Conservation (phyloP, 2,113 vertebrate genomes). For the Thryonomys swinderianus region DNA sequence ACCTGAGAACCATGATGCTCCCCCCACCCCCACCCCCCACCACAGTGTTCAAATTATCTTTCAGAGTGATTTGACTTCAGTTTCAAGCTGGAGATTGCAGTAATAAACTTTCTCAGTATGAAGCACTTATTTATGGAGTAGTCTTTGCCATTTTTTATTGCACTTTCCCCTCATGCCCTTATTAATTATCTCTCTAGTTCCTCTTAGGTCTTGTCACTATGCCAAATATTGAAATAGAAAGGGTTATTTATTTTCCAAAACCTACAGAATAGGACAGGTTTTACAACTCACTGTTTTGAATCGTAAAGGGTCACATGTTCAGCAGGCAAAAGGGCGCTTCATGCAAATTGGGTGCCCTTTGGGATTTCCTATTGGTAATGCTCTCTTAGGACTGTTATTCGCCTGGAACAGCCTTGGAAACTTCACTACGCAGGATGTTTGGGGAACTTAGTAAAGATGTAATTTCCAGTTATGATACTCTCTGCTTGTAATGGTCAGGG, state of each 20-base stretch:
- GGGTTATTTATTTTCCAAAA: constrained; percentile 81
- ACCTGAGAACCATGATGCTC: constrained; percentile 32
- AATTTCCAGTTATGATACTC: background rate
- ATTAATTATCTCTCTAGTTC: constrained; percentile 82
- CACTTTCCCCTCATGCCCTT: constrained; percentile 77
- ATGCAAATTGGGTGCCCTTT: background rate
- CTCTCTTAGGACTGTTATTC: background rate
- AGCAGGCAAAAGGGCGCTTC: constrained; percentile 51
- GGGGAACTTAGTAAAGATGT: constrained; percentile 5
- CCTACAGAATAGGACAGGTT: constrained; percentile 38
- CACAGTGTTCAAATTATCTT: constrained; percentile 76
- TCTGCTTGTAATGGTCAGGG: background rate
- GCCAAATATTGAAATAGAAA: constrained; percentile 82
- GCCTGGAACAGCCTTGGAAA: background rate
- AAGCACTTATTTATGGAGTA: constrained; percentile 79
- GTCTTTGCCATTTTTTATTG: constrained; percentile 83
- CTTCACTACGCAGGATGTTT: constrained; percentile 46
- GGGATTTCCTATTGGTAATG: constrained; percentile 34
- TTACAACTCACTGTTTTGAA: constrained; percentile 61
- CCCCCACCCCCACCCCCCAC: accelerated
- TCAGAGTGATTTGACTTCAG: constrained; percentile 81
- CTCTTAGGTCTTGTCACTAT: constrained; percentile 81
- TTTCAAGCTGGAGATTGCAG: constrained; percentile 69
- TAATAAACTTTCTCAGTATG: constrained; percentile 77
- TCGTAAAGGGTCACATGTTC: constrained; percentile 70